Evolutionary conservation across 2,888 invertebrate genomes (phyloP), one percentile per base, ranked within the genome.

Genomic region (Linnaemya tessellans): DNA sequence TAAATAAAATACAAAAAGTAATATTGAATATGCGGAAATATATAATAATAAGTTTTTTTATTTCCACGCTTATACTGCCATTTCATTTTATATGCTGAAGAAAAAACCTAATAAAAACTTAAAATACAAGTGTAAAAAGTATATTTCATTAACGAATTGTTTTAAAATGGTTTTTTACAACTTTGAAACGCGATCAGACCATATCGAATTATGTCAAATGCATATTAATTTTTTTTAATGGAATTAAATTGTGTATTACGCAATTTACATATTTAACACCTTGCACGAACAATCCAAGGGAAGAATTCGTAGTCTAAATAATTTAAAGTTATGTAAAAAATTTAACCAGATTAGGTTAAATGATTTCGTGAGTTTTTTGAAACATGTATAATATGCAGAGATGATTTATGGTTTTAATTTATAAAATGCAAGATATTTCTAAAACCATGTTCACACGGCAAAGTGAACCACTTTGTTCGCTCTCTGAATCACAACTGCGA

Each of bases 1-100:
- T 51, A 73, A 79, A 46, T 60, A n/a, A 60, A 58, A 46, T 49
- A 25, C 25, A 58, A 67, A 51, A 87, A 89, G 87, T 87, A 67
- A 51, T 11, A 67, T 51, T 51, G 38, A 51, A 54, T 51, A 54
- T 22, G 38, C 68, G 51, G 68, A 88, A 89, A 89, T 90, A 90
- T n/a, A n/a, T n/a, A 89, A 90, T 89, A 73, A n/a, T 64, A 64
- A 43, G 54, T 13, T 35, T 56, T 46, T 56, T 56, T 22, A 15
- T 56, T 56, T 25, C 11, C 10, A 56, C 51, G 10, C 20, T 54
- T 51, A 9, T 18, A 18, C 11, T 43, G 13, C 15, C 15, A 13
- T 49, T 49, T 49, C 3, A 18, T 18, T 20, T 51, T 20, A 22
- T 54, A 11, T 20, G 11, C 20, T 54, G 9, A 22, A 54, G 7